phyloP scores from a whole-genome alignment of 2,113 vertebrate genomes.

The Perognathus longimembris region DNA sequence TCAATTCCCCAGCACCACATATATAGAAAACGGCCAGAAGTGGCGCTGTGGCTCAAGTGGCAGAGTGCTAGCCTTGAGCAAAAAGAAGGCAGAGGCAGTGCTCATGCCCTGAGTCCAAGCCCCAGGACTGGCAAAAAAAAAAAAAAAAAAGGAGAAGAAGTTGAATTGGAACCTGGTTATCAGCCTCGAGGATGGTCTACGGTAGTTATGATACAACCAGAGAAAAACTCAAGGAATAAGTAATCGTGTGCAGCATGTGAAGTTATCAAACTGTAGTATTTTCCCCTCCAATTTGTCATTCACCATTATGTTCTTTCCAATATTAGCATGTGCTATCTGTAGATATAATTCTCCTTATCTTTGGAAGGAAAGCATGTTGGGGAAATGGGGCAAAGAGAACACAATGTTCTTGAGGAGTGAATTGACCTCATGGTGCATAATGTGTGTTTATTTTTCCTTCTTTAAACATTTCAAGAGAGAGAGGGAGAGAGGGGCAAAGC shows the following conservation, averaged over 20 bases:
- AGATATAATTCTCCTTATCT: background rate
- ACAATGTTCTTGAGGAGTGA: background rate
- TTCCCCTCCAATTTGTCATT: background rate
- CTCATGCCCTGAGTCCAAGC: too few relatives aligned
- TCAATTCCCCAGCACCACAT: too few relatives aligned
- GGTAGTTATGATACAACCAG: background rate
- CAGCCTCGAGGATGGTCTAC: background rate
- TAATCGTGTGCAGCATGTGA: background rate
- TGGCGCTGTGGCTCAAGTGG: too few relatives aligned
- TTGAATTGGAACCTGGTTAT: background rate
- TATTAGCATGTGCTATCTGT: background rate
- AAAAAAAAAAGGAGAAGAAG: too few relatives aligned
- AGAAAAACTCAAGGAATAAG: background rate
- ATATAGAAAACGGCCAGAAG: too few relatives aligned
- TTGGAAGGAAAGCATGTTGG: background rate
- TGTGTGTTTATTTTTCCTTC: background rate
- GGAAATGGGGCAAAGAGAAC: background rate
- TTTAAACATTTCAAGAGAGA: conserved; percentile 1
- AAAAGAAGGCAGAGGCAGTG: too few relatives aligned
- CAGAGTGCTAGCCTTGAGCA: too few relatives aligned
- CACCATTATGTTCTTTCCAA: background rate
- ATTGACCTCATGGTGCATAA: background rate
- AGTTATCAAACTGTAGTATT: background rate
- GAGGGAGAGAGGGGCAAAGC: background rate
- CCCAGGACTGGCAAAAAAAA: too few relatives aligned